Conservation (phyloP, 1,140 invertebrate genomes). For the Euwallacea fornicatus region DNA sequence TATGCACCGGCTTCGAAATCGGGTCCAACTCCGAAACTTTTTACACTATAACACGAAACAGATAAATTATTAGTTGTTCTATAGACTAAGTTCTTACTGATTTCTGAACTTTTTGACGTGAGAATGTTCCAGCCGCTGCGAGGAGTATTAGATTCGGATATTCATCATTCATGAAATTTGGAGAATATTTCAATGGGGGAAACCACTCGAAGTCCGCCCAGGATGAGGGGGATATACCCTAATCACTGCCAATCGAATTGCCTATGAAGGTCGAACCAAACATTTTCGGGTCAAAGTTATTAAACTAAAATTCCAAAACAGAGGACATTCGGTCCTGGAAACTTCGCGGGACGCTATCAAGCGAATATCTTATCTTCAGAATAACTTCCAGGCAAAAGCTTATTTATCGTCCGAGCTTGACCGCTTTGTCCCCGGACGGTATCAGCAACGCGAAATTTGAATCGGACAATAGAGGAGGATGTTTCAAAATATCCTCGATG, state of each 20-base stretch:
- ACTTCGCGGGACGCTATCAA: constrained; percentile 23
- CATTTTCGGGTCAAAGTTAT: constrained; percentile 23
- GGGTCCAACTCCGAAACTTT: constrained; percentile 18
- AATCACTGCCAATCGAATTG: not conserved
- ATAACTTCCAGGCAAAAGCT: constrained; percentile 25
- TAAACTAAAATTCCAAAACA: constrained; percentile 28
- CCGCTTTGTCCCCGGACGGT: constrained; percentile 22
- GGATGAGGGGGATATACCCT: too few relatives aligned
- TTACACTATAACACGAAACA: constrained; percentile 23
- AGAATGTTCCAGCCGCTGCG: too few relatives aligned
- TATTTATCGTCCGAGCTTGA: constrained; percentile 35
- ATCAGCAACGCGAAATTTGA: constrained; percentile 33
- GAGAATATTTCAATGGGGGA: too few relatives aligned
- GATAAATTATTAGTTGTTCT: constrained; percentile 27
- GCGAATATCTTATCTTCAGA: constrained; percentile 23
- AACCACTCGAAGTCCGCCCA: too few relatives aligned
- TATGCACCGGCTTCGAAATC: constrained; percentile 21
- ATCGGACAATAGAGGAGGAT: constrained; percentile 35
- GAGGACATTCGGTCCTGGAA: constrained; percentile 10
- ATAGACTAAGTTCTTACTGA: constrained; percentile 9
- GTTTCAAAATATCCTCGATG: constrained; percentile 31
- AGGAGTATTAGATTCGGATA: too few relatives aligned
- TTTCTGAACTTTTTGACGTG: not conserved
- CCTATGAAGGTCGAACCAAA: not conserved
- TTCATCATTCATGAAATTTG: too few relatives aligned